Conservation (phyloP, 2,888 invertebrate species). For the Tuta absoluta region DNA sequence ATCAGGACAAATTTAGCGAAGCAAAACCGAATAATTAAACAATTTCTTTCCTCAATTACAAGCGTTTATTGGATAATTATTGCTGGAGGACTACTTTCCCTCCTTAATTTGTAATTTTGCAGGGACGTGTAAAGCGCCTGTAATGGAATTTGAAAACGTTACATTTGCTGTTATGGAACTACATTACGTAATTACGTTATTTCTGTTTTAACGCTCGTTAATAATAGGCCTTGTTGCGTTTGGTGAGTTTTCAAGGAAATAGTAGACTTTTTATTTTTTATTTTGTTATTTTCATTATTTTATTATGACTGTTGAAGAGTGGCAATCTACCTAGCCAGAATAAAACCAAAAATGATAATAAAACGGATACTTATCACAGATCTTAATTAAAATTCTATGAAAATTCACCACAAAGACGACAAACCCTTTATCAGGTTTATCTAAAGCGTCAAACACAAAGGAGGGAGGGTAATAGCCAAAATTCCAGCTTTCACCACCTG, state of each 20-base stretch:
- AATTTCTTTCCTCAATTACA: slow-evolving; percentile 27
- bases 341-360: background rate
- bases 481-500: slow-evolving; percentile 4
- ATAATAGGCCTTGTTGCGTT: background rate
- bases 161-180: slow-evolving; percentile 29
- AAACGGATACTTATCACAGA: background rate
- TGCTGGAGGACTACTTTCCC: slow-evolving; percentile 25
- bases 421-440: slow-evolving; percentile 12
- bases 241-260: background rate
- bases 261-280: background rate
- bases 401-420: slow-evolving; percentile 5
- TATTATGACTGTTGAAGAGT: too few species aligned
- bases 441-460: slow-evolving; percentile 12
- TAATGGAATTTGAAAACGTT: slow-evolving; percentile 42
- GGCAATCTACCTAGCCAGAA: background rate
- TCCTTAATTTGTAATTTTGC: slow-evolving; percentile 31
- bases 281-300: too few species aligned
- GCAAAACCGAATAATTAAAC: slow-evolving; percentile 23
- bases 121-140: slow-evolving; percentile 19
- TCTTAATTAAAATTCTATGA: background rate
- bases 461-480: slow-evolving; percentile 16
- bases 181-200: background rate
- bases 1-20: slow-evolving; percentile 23
- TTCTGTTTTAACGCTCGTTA: slow-evolving; percentile 1
- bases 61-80: slow-evolving; percentile 29